Conservation (phyloP, 2,113 vertebrate species). For the Chionis minor region DNA sequence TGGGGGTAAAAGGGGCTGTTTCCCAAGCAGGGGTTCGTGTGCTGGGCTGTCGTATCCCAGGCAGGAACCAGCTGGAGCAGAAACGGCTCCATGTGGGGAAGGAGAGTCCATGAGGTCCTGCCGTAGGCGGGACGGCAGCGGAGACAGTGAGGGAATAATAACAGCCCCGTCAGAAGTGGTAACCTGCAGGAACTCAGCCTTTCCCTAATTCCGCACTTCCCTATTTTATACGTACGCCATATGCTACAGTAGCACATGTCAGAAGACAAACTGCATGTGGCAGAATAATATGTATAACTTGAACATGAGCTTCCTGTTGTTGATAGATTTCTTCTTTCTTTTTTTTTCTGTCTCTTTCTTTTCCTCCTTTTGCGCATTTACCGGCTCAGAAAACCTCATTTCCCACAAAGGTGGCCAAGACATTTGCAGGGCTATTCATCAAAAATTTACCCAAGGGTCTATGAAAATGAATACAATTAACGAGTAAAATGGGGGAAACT, state of each 20-base stretch:
- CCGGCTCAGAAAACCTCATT: background rate
- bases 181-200: background rate
- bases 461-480: background rate
- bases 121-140: background rate
- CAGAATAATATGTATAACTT: background rate
- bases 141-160: background rate
- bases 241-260: background rate
- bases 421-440: background rate
- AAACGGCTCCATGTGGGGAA: background rate
- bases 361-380: background rate
- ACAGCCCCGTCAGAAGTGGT: background rate
- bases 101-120: background rate
- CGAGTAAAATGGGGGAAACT: background rate
- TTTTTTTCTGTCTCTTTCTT: background rate
- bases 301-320: background rate
- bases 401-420: background rate
- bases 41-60: background rate
- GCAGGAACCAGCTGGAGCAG: background rate
- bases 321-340: background rate
- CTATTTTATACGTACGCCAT: background rate
- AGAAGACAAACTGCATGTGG: background rate
- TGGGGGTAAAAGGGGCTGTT: background rate
- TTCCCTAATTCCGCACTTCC: background rate
- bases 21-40: accelerated
- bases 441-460: background rate